Evolutionary conservation across 2,888 invertebrate species (phyloP).

Genomic region (Clostera curtula): DNA sequence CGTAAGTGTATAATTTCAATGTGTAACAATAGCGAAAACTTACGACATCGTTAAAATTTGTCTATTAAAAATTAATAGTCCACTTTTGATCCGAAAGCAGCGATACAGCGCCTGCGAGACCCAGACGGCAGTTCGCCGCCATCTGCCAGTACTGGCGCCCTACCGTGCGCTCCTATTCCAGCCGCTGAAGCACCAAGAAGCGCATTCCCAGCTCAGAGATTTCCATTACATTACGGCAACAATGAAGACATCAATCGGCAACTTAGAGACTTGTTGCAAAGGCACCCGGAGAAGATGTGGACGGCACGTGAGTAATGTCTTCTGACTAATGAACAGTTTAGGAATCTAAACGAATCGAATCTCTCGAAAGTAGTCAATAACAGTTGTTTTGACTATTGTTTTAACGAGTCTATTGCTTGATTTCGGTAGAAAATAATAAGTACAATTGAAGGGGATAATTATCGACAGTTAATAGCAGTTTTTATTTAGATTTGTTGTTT

Average conservation of each 20-base stretch:
- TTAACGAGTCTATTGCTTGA: too few species aligned
- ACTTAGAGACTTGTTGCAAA: conserved; percentile 85
- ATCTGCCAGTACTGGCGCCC: conserved; percentile 25
- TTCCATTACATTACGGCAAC: conserved; percentile 67
- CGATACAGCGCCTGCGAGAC: conserved; percentile 62
- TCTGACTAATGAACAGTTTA: conserved; percentile 7
- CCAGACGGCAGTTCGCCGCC: conserved; percentile 40
- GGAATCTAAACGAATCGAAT: too few species aligned
- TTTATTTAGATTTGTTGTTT: too few species aligned
- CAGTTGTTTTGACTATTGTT: too few species aligned
- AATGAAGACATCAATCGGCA: conserved; percentile 79
- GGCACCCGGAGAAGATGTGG: conserved; percentile 81
- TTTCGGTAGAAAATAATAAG: too few species aligned
- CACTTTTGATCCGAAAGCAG: conserved; percentile 40
- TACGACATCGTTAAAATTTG: too few species aligned
- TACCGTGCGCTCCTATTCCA: conserved; percentile 33
- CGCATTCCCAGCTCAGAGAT: conserved; percentile 59
- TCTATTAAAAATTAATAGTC: conserved; percentile 12
- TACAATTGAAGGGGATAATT: too few species aligned
- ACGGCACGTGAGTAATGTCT: conserved; percentile 54
- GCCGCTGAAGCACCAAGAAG: conserved; percentile 47
- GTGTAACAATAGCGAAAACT: too few species aligned
- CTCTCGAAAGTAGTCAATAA: too few species aligned
- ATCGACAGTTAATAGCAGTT: too few species aligned
- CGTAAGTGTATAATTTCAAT: too few species aligned